phyloP scores from a whole-genome alignment of 2,113 vertebrate genomes.

The Myiopsitta monachus region DNA sequence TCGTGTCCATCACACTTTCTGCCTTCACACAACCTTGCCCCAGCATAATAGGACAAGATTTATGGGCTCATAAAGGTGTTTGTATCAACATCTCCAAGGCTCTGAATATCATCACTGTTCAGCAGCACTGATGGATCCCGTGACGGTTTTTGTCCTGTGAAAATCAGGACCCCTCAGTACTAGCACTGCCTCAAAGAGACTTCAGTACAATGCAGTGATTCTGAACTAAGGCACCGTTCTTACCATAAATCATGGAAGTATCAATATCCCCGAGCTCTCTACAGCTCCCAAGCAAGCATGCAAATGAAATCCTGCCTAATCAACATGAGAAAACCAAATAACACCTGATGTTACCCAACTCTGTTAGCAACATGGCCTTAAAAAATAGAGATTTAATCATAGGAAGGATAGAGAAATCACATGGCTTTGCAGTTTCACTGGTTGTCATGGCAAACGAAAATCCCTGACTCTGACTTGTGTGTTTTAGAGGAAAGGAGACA shows the following conservation, averaged over 20 bases:
- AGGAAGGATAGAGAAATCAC: conserved; percentile 27
- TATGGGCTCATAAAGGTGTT: background rate
- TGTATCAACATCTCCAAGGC: background rate
- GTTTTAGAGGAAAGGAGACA: conserved; percentile 7
- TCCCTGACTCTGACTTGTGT: background rate
- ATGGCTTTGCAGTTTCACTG: background rate
- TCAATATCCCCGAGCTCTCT: background rate
- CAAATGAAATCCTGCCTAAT: conserved; percentile 6
- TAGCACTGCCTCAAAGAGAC: background rate
- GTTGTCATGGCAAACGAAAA: conserved; percentile 68
- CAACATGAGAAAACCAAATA: conserved; percentile 49
- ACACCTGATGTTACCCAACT: conserved; percentile 42
- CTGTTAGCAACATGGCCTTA: background rate
- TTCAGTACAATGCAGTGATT: background rate
- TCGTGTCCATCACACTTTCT: background rate
- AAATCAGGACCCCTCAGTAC: background rate
- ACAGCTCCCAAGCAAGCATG: background rate
- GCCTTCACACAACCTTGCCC: background rate
- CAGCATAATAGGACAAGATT: background rate
- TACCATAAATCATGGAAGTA: background rate
- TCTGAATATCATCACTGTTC: background rate
- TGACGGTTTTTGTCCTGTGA: background rate
- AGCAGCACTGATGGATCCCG: background rate
- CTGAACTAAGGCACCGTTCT: background rate
- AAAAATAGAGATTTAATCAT: background rate